Evolutionary conservation across 2,113 vertebrate species (phyloP).

Genomic region (Pogonocichla stellata): DNA sequence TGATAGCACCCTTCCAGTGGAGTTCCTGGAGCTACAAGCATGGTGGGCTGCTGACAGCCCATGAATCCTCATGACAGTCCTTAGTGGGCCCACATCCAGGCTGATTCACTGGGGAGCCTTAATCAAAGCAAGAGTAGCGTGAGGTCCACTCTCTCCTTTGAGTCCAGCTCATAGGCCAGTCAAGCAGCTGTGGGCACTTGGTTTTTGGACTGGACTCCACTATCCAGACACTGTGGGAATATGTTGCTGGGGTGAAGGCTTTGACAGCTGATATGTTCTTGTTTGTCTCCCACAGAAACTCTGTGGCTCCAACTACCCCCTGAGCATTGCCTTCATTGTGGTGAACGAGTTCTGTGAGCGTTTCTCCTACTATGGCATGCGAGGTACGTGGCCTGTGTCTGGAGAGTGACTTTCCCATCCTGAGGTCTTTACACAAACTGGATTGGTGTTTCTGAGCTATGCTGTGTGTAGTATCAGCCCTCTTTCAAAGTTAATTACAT

Average conservation of each 20-base stretch:
- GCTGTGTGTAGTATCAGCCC: not conserved
- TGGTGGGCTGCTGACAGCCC: not conserved
- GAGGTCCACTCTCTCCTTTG: not conserved
- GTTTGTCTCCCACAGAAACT: constrained; percentile 80
- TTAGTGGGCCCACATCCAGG: not conserved
- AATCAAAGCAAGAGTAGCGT: not conserved
- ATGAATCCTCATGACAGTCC: fast-evolving
- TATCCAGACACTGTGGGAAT: not conserved
- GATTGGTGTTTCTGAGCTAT: not conserved
- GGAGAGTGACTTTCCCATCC: not conserved
- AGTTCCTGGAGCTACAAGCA: not conserved
- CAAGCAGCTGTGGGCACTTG: not conserved
- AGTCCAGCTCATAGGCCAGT: not conserved
- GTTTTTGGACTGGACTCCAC: not conserved
- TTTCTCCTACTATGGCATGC: constrained; percentile 99
- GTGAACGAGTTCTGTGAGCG: constrained; percentile 98
- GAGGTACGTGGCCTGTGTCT: constrained; percentile 78
- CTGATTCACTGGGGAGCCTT: not conserved
- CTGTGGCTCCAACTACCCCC: constrained; percentile 91
- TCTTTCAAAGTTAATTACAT: not conserved
- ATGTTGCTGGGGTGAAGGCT: not conserved
- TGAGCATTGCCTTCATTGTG: constrained; percentile 93
- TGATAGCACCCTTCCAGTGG: not conserved
- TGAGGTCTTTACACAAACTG: not conserved
- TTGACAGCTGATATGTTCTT: not conserved